Evolutionary conservation across 2,888 invertebrate genomes (phyloP).

Genomic region (Drosophila testacea): DNA sequence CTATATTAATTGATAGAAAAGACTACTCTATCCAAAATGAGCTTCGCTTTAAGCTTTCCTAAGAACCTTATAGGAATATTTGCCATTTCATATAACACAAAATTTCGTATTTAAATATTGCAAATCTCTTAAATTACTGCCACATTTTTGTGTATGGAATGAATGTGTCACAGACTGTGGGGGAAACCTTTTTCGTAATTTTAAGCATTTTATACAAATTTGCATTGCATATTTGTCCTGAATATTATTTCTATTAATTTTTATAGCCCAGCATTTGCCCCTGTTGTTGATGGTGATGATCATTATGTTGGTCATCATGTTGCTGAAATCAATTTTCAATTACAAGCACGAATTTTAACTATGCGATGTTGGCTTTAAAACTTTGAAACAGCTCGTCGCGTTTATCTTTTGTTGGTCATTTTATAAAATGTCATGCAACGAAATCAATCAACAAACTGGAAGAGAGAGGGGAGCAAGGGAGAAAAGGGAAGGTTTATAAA

Average conservation of each 20-base stretch:
- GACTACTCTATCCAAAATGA: neutral
- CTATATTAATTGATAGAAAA: neutral
- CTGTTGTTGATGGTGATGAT: conserved; percentile 10
- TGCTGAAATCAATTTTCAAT: conserved; percentile 73
- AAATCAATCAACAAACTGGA: conserved; percentile 71
- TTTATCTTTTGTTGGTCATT: conserved; percentile 58
- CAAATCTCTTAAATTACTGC: conserved; percentile 22
- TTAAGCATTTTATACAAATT: conserved; percentile 44
- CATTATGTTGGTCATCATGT: conserved; percentile 20
- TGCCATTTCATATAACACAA: neutral
- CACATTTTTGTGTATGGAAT: conserved; percentile 15
- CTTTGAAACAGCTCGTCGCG: conserved; percentile 31
- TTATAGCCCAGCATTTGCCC: conserved; percentile 28
- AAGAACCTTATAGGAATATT: neutral
- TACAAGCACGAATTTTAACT: conserved; percentile 55
- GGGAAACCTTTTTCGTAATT: conserved; percentile 19
- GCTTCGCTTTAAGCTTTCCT: neutral
- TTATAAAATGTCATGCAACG: conserved; percentile 71
- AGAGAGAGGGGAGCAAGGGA: neutral
- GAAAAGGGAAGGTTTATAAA: neutral
- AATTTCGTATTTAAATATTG: conserved; percentile 8
- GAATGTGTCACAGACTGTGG: conserved; percentile 7
- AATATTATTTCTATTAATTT: conserved; percentile 69
- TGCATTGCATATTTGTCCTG: conserved; percentile 48
- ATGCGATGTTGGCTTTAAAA: conserved; percentile 33